Base-by-base conservation (phyloP, 2,797 vertebrate genomes). In the Cossypha polioptera region DNA sequence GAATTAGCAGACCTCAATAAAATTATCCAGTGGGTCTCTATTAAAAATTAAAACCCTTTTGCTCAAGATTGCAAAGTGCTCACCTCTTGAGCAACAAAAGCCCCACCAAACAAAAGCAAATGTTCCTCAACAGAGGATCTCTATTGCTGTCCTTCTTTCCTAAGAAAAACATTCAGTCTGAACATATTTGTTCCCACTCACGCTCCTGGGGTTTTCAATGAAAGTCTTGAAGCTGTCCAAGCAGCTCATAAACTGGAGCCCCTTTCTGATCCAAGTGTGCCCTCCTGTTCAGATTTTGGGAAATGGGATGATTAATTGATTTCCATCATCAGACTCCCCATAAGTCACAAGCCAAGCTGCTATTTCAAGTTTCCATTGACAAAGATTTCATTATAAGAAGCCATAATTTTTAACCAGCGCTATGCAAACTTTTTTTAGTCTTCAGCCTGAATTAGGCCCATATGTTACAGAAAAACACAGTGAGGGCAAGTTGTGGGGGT, bases 341-440 rank as follows among this genome's bases (percentile, higher is more conserved):
- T 97, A 98, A 98, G 95, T 98, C 96, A 97, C 26, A 57, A 83
- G 88, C 89, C 86, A 92, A 94, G 92, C 71, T 95, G 82, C 66
- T 96, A 92, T 97, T 97, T 97, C 91, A 96, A 97, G 95, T 97
- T 97, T 96, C 92, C 97, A 97, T 88, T 88, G 96, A 98, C 97
- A 98, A 98, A 97, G 97, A 98, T 98, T 98, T 98, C 98, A 98
- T 98, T 98, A 98, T 97, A 94, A 96, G 22, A 92, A 96, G 94
- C 83, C 95, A 97, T 98, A 98, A 97, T 98, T 98, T 97, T 97
- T 98, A 97, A 90, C 89, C 71, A 57, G 94, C 3, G 0, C 86
- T 83, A 74, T 87, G 91, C 92, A 95, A 96, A 95, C 67, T 86
- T 95, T 90, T 97, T 97, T 97, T 86, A 89, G 94, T 95, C 89